These are phyloP conservation scores for Hanleya hanleyi DNA, from an alignment of 2,888 invertebrate genomes.

Conservation along the genomic window DNA sequence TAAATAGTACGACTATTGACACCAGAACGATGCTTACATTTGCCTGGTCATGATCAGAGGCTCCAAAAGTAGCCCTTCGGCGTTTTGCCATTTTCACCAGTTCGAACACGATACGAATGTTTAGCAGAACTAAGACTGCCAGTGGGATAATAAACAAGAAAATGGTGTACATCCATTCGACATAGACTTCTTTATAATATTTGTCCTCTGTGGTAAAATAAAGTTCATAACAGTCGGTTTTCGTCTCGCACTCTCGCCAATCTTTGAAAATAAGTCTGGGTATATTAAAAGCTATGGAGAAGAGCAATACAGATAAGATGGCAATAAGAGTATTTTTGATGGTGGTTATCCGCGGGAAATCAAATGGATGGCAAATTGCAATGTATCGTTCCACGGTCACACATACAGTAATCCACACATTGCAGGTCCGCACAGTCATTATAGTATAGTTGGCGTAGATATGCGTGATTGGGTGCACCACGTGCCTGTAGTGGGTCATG, in stretches of 20 bases:
- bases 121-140: conserved; percentile 52
- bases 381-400: conserved; percentile 68
- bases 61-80: conserved; percentile 53
- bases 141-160: conserved; percentile 61
- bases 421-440: conserved; percentile 65
- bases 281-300: conserved; percentile 61
- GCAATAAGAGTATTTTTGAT: conserved; percentile 55
- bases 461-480: conserved; percentile 59
- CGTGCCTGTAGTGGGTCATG: conserved; percentile 49
- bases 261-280: conserved; percentile 59
- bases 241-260: conserved; percentile 13
- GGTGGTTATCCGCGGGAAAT: conserved; percentile 53
- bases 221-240: conserved; percentile 39
- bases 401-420: conserved; percentile 67
- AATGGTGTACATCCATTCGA: conserved; percentile 53
- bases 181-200: conserved; percentile 52
- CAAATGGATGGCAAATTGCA: conserved; percentile 68
- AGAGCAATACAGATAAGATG: conserved; percentile 44
- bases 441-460: conserved; percentile 59
- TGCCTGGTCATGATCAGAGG: conserved; percentile 60
- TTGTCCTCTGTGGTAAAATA: conserved; percentile 50
- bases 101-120: conserved; percentile 58
- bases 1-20: conserved; percentile 68
- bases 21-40: conserved; percentile 66
- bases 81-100: conserved; percentile 62